A percentile compares a stretch with the other conserved stretches of the same genome.
phyloP scores from a whole-genome alignment of 2,113 vertebrate genomes.

The Asarcornis scutulata region DNA sequence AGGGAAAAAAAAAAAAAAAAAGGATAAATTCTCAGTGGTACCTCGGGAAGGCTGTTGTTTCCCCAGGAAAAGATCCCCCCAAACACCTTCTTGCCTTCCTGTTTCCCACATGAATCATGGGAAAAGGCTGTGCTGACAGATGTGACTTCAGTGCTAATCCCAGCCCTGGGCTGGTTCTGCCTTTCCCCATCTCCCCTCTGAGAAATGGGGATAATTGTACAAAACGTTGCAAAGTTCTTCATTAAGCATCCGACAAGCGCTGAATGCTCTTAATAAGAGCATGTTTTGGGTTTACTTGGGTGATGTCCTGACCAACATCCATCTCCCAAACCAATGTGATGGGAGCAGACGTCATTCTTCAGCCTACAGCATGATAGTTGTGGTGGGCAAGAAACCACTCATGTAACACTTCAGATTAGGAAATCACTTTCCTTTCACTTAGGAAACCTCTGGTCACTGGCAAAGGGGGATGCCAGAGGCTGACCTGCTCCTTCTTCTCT shows the following conservation, averaged over 20 bases:
- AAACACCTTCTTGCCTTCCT: not conserved
- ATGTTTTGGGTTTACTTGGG: not conserved
- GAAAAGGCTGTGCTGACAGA: not conserved
- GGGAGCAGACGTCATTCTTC: not conserved
- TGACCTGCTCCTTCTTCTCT: not conserved
- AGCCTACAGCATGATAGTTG: not conserved
- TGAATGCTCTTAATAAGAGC: not conserved
- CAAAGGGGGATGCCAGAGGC: not conserved
- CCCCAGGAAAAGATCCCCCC: not conserved
- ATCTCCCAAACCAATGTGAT: not conserved
- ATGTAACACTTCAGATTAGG: not conserved
- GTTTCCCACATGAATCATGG: not conserved
- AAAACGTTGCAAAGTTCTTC: not conserved
- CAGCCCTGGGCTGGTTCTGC: not conserved
- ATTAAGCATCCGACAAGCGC: not conserved
- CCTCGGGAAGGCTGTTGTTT: not conserved
- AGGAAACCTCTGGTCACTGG: not conserved
- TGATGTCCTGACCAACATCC: not conserved
- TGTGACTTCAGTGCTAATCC: rapidly evolving
- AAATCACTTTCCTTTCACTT: not conserved
- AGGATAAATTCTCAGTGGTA: not conserved
- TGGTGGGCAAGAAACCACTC: not conserved
- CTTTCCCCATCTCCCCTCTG: not conserved
- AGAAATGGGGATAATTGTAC: not conserved
- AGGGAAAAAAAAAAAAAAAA: not conserved